Conservation (phyloP, 2,797 vertebrate genomes). For the Thunnus albacares region DNA sequence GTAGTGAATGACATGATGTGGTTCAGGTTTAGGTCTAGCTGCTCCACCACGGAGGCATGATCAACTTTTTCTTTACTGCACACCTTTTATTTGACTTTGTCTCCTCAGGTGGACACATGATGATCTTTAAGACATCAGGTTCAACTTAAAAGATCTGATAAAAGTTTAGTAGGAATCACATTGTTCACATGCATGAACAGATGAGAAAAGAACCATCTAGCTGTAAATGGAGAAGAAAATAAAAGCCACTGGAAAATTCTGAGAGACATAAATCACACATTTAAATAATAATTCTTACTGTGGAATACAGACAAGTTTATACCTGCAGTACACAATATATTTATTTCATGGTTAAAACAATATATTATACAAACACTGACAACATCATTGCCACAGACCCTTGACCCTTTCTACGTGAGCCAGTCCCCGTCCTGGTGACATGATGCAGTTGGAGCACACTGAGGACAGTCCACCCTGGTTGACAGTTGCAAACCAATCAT, state of each 20-base stretch:
- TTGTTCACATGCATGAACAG: not conserved
- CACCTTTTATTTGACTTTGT: slow-evolving; percentile 13
- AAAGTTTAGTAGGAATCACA: not conserved
- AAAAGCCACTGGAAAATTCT: slow-evolving; percentile 64
- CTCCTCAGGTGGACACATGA: not conserved
- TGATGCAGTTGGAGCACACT: no score
- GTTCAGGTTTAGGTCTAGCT: slow-evolving; percentile 82
- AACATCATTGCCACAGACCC: no score
- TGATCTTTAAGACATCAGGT: not conserved
- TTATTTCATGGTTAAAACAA: no score
- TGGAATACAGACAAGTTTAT: slow-evolving; percentile 75
- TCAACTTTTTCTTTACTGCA: slow-evolving; percentile 34
- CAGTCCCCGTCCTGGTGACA: no score
- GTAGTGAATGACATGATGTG: slow-evolving; percentile 84
- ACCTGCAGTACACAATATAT: no score
- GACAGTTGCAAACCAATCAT: no score
- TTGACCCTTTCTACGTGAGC: no score
- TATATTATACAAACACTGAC: no score
- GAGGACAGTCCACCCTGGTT: no score
- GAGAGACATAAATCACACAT: slow-evolving; percentile 73
- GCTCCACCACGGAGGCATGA: slow-evolving; percentile 40
- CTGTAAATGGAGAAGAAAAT: slow-evolving; percentile 12
- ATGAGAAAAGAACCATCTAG: slow-evolving; percentile 10
- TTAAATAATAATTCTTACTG: slow-evolving; percentile 79
- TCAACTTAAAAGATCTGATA: slow-evolving; percentile 3